Percentiles rank a stretch among this genome's conserved stretches.
Conservation (phyloP, 2,888 invertebrate genomes). For the Dione vanillae region DNA sequence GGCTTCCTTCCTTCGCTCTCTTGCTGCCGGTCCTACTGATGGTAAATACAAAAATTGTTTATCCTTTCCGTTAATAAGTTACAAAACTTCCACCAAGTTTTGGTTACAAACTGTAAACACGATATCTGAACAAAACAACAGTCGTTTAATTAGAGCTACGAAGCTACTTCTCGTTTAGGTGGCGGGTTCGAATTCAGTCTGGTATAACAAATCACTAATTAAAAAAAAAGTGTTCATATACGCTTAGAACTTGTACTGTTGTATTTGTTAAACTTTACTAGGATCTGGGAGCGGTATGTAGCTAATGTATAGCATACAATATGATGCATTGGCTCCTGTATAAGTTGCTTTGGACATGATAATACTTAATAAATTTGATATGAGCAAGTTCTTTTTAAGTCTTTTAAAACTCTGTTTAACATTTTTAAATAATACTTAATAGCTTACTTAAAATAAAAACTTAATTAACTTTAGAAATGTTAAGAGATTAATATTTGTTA, state of each 20-base stretch:
- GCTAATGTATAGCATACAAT: too few relatives aligned
- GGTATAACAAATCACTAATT: background rate
- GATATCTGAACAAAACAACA: background rate
- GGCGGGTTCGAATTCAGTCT: background rate
- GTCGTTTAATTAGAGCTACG: background rate
- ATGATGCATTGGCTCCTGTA: too few relatives aligned
- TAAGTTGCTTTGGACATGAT: too few relatives aligned
- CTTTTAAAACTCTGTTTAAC: too few relatives aligned
- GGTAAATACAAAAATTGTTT: conserved; percentile 40
- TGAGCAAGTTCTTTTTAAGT: too few relatives aligned
- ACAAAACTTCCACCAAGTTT: background rate
- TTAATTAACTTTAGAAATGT: too few relatives aligned
- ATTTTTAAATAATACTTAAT: too few relatives aligned
- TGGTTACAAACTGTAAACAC: background rate
- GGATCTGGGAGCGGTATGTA: too few relatives aligned
- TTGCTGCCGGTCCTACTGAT: conserved; percentile 44
- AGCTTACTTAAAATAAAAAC: too few relatives aligned
- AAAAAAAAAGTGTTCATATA: background rate
- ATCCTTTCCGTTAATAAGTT: conserved; percentile 13
- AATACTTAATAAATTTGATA: too few relatives aligned
- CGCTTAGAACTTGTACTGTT: background rate
- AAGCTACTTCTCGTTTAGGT: background rate
- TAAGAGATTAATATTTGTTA: too few relatives aligned
- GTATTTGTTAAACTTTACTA: background rate
- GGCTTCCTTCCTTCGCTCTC: conserved; percentile 31